Base-by-base conservation (phyloP, 2,888 invertebrate species). In the Acanthosepion pharaonis region DNA sequence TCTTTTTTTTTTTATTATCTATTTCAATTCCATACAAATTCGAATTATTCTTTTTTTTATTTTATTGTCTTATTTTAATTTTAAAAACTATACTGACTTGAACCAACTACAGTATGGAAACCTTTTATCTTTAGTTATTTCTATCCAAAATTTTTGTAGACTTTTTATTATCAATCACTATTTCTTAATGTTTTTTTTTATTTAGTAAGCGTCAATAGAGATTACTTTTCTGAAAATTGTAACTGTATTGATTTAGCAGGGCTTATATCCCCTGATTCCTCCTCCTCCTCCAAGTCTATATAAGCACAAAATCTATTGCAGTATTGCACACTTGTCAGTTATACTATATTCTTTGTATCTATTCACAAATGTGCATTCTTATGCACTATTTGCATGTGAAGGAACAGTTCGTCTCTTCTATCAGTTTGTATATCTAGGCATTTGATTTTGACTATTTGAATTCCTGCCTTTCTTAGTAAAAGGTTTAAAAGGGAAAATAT, bases 321-420 rank as follows among this genome's bases (percentile, higher is more conserved):
- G 59, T 59, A 59, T 59, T 59, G 78, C 78, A 78, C n/a, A n/a
- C 78, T 78, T 78, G 78, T 78, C 78, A n/a, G n/a, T 78, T n/a
- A 78, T 18, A 78, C 33, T 78, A 78, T 78, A 78, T n/a, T 78
- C n/a, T n/a, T 33, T 15, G n/a, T n/a, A 11, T 33, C 78, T 33
- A n/a, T 78, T 78, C n/a, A 78, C 78, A 78, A 78, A 78, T 78
- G 78, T 78, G 78, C 78, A 78, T 78, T 8, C n/a, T 9, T 78
- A 28, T 78, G 78, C n/a, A 78, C 18, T 15, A 5, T n/a, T n/a
- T n/a, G n/a, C n/a, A 64, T n/a, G 2, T 78, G n/a, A 9, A 78
- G n/a, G n/a, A 5, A 33, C 78, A n/a, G 20, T n/a, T 78, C 8
- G 33, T 18, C n/a, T n/a, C 78, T 28, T n/a, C 42, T 78, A 11